phyloP scores from a whole-genome alignment of 2,888 invertebrate genomes.

The Nasonovia ribisnigri region DNA sequence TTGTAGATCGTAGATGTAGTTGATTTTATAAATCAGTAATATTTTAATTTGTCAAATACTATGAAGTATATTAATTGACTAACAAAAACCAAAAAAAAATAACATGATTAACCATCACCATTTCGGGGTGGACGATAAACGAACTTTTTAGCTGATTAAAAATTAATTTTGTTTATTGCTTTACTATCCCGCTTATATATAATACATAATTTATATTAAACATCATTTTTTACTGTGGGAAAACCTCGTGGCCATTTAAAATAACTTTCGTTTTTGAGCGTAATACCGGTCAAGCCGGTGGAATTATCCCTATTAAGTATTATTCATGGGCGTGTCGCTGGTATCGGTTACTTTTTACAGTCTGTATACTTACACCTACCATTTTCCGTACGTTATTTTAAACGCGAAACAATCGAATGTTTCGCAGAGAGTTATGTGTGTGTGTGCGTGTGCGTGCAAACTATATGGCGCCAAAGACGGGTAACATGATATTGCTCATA shows the following conservation, averaged over 20 bases:
- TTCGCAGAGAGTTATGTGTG: background rate
- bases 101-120: background rate
- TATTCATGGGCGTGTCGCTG: slow-evolving; percentile 55
- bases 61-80: background rate
- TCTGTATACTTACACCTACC: background rate
- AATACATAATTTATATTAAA: background rate
- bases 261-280: slow-evolving; percentile 57
- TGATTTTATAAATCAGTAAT: background rate
- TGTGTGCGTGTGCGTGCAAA: background rate
- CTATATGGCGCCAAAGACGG: slow-evolving; percentile 44
- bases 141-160: slow-evolving; percentile 7
- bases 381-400: slow-evolving; percentile 33
- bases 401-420: slow-evolving; percentile 45
- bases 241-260: slow-evolving; percentile 30
- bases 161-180: background rate
- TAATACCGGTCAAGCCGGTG: slow-evolving; percentile 55
- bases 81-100: background rate
- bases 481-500: slow-evolving; percentile 46
- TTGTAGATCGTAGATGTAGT: background rate
- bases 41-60: background rate
- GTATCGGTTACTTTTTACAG: slow-evolving; percentile 47
- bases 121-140: background rate
- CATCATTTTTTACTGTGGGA: background rate
- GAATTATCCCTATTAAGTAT: slow-evolving; percentile 49
- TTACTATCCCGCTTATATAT: background rate